These are phyloP conservation scores for Cynopterus brachyotis DNA, from an alignment of 2,113 vertebrate genomes.

Conservation along the genomic window DNA sequence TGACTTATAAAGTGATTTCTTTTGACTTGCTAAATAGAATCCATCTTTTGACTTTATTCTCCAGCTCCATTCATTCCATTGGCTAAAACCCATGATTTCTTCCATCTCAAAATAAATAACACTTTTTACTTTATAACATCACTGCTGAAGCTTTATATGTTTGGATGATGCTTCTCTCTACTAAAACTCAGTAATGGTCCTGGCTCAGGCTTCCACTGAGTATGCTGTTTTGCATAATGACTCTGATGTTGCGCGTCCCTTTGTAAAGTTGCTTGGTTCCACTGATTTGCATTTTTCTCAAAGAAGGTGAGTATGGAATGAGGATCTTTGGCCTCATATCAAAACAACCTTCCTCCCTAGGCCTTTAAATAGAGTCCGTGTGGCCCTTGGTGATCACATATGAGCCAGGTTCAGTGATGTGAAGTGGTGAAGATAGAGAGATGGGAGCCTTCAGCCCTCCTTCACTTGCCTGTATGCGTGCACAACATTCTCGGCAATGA, in stretches of 20 bases:
- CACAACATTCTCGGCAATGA: background rate
- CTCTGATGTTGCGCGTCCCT: background rate
- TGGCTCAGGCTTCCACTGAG: background rate
- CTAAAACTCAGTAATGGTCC: background rate
- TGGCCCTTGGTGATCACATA: background rate
- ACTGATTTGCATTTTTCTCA: constrained; percentile 19
- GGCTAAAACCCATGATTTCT: background rate
- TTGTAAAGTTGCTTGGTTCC: background rate
- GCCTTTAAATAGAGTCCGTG: background rate
- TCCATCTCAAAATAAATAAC: background rate
- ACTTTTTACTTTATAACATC: background rate
- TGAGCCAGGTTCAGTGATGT: background rate
- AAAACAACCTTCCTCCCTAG: background rate
- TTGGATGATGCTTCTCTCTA: background rate
- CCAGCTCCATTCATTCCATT: background rate
- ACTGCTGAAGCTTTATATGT: background rate
- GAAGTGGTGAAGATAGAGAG: background rate
- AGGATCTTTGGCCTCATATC: background rate
- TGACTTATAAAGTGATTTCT: background rate
- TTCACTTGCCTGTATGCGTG: background rate
- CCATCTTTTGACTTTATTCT: background rate
- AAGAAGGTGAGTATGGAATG: background rate
- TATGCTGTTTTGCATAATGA: constrained; percentile 37
- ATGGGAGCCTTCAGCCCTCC: no score
- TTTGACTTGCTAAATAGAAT: constrained; percentile 13